Percentiles rank a stretch among this genome's conserved stretches.
Conservation (phyloP, 2,888 invertebrate genomes). For the Yponomeuta cagnagella region DNA sequence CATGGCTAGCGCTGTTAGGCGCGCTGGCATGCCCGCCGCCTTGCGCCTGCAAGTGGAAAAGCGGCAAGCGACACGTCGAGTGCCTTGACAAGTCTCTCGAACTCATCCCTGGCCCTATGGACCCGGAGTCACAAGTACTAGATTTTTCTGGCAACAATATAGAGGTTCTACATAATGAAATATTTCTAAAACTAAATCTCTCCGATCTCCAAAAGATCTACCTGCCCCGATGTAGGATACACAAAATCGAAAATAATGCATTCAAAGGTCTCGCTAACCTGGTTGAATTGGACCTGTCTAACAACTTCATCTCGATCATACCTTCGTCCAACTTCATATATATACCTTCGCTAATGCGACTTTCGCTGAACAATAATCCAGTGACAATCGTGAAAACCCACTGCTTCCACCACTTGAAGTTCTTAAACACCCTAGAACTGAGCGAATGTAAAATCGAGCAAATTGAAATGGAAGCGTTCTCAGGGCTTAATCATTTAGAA, state of each 20-base stretch:
- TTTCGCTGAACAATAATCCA: slow-evolving; percentile 88
- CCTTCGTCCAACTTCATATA: slow-evolving; percentile 87
- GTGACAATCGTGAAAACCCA: slow-evolving; percentile 82
- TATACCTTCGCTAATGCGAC: slow-evolving; percentile 87
- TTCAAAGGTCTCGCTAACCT: slow-evolving; percentile 90
- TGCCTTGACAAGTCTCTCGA: slow-evolving; percentile 87
- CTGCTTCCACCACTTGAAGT: slow-evolving; percentile 84
- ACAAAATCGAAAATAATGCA: slow-evolving; percentile 85
- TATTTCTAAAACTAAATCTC: slow-evolving; percentile 85
- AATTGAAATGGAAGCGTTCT: slow-evolving; percentile 87
- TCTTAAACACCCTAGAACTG: slow-evolving; percentile 87
- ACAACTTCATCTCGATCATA: slow-evolving; percentile 85
- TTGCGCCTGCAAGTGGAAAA: slow-evolving; percentile 94
- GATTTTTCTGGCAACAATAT: slow-evolving; percentile 90
- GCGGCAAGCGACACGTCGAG: slow-evolving; percentile 93
- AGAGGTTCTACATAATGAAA: slow-evolving; percentile 84
- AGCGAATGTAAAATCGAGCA: slow-evolving; percentile 86
- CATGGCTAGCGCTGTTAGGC: slow-evolving; percentile 47
- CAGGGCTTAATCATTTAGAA: slow-evolving; percentile 86
- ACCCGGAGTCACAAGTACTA: slow-evolving; percentile 90
- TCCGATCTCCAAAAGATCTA: slow-evolving; percentile 92
- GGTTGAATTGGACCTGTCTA: slow-evolving; percentile 90
- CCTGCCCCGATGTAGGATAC: slow-evolving; percentile 85
- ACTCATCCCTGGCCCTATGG: slow-evolving; percentile 85
- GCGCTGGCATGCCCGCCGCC: slow-evolving; percentile 81